Conservation (phyloP, 2,797 vertebrate genomes). For the Macrochelys suwanniensis region DNA sequence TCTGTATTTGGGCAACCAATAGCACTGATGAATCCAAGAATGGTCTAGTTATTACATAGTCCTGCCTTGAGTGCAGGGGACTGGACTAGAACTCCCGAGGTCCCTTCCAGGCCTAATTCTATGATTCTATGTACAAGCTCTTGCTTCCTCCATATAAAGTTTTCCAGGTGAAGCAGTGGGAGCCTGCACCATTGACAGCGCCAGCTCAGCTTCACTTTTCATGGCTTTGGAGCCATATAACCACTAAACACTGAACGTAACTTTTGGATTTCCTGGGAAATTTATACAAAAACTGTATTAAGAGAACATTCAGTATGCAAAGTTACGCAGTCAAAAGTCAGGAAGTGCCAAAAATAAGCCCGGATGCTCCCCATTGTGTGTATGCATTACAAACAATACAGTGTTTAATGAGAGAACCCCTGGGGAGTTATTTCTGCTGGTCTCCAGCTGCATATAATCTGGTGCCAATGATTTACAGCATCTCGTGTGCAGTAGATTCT, state of each 20-base stretch:
- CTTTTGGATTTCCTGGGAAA: neutral
- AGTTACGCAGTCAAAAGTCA: neutral
- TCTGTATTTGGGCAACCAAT: too few relatives aligned
- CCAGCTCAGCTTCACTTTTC: accelerated
- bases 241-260: neutral
- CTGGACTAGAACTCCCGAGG: neutral
- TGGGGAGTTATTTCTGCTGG: accelerated
- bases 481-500: neutral
- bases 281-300: neutral
- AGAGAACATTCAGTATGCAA: neutral
- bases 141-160: neutral
- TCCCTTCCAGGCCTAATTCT: neutral
- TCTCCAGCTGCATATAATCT: neutral
- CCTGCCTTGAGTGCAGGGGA: neutral
- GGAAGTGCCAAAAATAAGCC: neutral
- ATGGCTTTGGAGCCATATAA: neutral
- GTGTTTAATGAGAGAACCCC: neutral
- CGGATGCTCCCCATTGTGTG: neutral
- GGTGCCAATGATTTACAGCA: neutral
- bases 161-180: neutral
- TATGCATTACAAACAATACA: neutral
- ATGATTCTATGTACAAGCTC: neutral
- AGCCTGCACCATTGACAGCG: neutral
- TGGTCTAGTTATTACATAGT: neutral
- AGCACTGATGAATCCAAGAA: too few relatives aligned